phyloP scores from a whole-genome alignment of 2,113 vertebrate species.

The Ictidomys tridecemlineatus region DNA sequence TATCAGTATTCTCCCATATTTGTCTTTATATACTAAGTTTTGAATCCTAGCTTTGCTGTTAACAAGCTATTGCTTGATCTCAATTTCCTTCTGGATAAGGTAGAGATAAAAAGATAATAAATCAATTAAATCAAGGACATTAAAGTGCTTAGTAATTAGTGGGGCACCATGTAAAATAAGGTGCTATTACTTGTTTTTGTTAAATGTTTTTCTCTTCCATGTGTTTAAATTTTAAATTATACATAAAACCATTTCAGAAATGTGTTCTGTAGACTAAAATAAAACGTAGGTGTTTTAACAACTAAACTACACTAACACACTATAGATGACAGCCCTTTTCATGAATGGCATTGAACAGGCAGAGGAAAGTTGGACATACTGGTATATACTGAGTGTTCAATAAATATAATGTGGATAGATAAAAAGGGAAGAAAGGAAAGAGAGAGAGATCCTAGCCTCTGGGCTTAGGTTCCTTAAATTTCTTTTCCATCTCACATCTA shows the following conservation, averaged over 20 bases:
- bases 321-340: neutral
- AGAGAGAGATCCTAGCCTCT: neutral
- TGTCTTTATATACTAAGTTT: neutral
- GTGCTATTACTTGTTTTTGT: conserved; percentile 21
- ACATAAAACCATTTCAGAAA: no score
- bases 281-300: neutral
- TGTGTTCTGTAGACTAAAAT: neutral
- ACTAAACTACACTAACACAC: neutral
- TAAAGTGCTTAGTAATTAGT: conserved; percentile 52
- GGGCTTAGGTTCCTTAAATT: neutral
- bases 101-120: conserved; percentile 46
- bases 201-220: conserved; percentile 31
- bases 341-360: neutral
- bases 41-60: neutral
- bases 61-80: neutral
- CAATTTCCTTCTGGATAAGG: conserved; percentile 19
- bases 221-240: conserved; percentile 14
- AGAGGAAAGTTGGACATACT: neutral
- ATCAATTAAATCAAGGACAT: conserved; percentile 39
- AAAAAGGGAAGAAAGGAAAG: neutral
- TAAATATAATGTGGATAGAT: neutral
- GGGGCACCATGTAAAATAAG: neutral
- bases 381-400: neutral
- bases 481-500: neutral
- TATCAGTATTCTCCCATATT: conserved; percentile 5